These are phyloP conservation scores for Dynastes tityus DNA, from an alignment of 2,888 invertebrate species.

Conservation along the genomic window DNA sequence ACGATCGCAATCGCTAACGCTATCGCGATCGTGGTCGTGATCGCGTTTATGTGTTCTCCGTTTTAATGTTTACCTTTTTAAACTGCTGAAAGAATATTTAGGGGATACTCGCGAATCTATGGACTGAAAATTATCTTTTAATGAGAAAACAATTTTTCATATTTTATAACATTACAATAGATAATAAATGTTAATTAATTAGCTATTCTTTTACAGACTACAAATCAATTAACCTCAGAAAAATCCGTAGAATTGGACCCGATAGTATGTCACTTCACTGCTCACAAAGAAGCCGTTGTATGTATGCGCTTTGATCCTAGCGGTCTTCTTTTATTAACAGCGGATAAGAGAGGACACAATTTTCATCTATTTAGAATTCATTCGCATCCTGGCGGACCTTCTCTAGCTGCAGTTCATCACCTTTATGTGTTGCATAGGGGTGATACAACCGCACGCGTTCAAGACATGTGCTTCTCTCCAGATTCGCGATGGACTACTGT, in stretches of 20 bases:
- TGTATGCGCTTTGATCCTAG: constrained; percentile 93
- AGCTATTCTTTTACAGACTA: constrained; percentile 55
- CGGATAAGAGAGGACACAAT: constrained; percentile 93
- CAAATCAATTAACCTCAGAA: constrained; percentile 57
- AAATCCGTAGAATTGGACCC: constrained; percentile 76
- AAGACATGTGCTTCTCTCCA: constrained; percentile 90
- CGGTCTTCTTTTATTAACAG: constrained; percentile 91
- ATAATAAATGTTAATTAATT: neutral
- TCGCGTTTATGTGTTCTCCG: too few relatives aligned
- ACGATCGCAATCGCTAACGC: too few relatives aligned
- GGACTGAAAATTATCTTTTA: too few relatives aligned
- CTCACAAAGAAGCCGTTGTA: constrained; percentile 91
- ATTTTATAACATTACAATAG: neutral
- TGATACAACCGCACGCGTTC: constrained; percentile 96
- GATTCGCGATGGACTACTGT: constrained; percentile 98
- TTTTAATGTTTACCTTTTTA: too few relatives aligned
- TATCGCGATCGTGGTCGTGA: too few relatives aligned
- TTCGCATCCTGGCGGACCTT: constrained; percentile 88
- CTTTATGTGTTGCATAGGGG: constrained; percentile 95
- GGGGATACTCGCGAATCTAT: too few relatives aligned
- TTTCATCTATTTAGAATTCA: constrained; percentile 97
- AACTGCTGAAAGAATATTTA: too few relatives aligned
- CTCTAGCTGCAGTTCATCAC: constrained; percentile 93
- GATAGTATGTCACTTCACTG: constrained; percentile 89
- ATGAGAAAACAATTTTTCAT: too few relatives aligned